Evolutionary conservation across 1,140 invertebrate genomes (phyloP).

Genomic region (Drosophila tropicalis): DNA sequence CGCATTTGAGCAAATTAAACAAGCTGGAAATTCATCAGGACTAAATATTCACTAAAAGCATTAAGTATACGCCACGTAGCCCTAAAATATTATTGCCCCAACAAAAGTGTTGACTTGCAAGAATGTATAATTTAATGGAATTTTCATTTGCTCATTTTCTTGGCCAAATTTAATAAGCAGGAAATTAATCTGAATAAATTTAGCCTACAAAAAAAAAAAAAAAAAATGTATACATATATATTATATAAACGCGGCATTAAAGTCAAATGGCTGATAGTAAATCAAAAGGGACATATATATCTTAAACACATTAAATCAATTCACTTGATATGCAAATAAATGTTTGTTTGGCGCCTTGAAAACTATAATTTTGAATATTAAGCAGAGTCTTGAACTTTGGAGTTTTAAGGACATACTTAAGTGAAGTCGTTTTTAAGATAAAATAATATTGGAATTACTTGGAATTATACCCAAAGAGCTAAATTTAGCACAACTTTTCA

Average conservation of each 20-base stretch:
- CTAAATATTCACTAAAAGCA: neutral
- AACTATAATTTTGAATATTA: neutral
- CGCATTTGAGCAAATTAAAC: conserved; percentile 36
- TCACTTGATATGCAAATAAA: neutral
- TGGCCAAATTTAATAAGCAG: conserved; percentile 1
- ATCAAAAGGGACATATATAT: neutral
- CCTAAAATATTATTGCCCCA: neutral
- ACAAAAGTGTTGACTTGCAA: conserved; percentile 5
- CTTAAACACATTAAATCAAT: neutral
- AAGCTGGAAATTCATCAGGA: neutral
- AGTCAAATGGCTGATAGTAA: neutral
- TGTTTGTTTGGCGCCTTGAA: neutral
- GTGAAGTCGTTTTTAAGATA: too few species aligned
- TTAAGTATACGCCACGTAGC: neutral
- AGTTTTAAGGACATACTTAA: too few species aligned
- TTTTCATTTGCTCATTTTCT: neutral
- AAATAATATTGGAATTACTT: neutral
- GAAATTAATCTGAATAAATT: conserved; percentile 5
- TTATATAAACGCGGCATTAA: neutral
- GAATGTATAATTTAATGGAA: conserved; percentile 1
- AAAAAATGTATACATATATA: neutral
- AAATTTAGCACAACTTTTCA: too few species aligned
- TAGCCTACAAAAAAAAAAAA: neutral
- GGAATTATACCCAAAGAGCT: neutral
- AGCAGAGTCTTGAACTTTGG: neutral